Base-by-base conservation (phyloP, 1,140 invertebrate genomes). In the Sitodiplosis mosellana region DNA sequence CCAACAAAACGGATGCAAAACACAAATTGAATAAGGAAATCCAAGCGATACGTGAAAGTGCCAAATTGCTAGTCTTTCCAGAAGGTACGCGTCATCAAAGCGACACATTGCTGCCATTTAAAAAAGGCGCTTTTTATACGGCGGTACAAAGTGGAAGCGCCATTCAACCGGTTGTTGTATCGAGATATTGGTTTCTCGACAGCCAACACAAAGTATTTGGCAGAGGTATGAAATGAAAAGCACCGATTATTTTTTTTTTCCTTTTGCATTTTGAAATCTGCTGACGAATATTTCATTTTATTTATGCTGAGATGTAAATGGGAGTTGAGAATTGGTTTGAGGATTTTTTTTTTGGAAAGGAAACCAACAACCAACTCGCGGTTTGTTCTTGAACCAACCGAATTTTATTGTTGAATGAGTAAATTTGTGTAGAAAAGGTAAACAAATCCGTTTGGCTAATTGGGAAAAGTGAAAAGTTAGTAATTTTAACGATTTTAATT, bases 91-190 rank as follows among this genome's bases (percentile, higher is more conserved):
- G 83, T 34, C 74, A 83, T 53, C 66, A 70, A 11, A 74, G 74
- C 20, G 73, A 74, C 12, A 73, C 72, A 7, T 61, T 89, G 34
- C 55, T 85, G 52, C 81, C 82, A 1, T 87, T 88, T 57, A 93
- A 94, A 61, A 94, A 94, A 67, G 92, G 91, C 1, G 89, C 87
- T 1, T 96, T 95, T 66, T 86, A 94, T 63, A 77, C 93, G 50
- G 90, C 91, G 1, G 69, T 93, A 41, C 75, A 80, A 49, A 80
- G 83, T 11, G 75, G 84, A 60, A 76, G 83, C 42, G 85, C 87
- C 12, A 80, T 94, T 51, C 79, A 91, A 56, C 90, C 90, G 0
- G 74, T 94, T 1, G 81, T 92, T 21, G 80, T 91, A n/a, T 89
- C 86, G 1, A 80, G 80, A 58, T 94, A 92, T 63, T 76, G 78